A percentile compares a stretch with the other conserved stretches of the same genome.
Evolutionary conservation across 2,113 vertebrate genomes (phyloP).

Genomic region (Tenebrosternarchus preto): DNA sequence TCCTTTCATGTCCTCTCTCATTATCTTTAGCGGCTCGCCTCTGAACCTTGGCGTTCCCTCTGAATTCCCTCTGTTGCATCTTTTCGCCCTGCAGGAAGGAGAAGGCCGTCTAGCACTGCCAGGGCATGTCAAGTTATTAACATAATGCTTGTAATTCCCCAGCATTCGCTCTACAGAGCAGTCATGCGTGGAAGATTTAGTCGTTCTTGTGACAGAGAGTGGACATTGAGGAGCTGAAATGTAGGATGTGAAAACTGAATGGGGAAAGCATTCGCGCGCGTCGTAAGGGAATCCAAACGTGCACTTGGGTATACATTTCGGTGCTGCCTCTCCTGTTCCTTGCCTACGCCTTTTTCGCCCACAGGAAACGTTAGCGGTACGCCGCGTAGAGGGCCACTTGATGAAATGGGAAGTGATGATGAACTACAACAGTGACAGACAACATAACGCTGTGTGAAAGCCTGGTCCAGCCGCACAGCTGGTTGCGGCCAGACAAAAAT

Average conservation of each 20-base stretch:
- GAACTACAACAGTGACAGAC: slow-evolving; percentile 39
- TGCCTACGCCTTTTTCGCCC: too few relatives aligned
- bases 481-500: slow-evolving; percentile 40
- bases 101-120: slow-evolving; percentile 14
- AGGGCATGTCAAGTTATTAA: slow-evolving; percentile 47
- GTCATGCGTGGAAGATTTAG: background rate
- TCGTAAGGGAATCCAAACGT: background rate
- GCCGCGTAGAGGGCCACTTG: slow-evolving; percentile 33
- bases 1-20: slow-evolving; percentile 51
- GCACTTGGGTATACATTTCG: background rate
- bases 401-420: slow-evolving; percentile 36
- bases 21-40: slow-evolving; percentile 45
- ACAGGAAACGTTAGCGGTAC: too few relatives aligned
- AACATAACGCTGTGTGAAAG: slow-evolving; percentile 43
- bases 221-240: background rate
- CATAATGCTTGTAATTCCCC: slow-evolving; percentile 40
- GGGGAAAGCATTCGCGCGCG: background rate
- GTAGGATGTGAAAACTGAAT: background rate
- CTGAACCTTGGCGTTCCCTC: slow-evolving; percentile 42
- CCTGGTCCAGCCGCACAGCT: slow-evolving; percentile 34
- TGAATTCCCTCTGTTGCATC: slow-evolving; percentile 33
- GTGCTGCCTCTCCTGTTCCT: background rate
- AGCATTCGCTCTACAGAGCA: slow-evolving; percentile 28
- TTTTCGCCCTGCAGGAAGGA: slow-evolving; percentile 24
- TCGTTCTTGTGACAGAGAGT: background rate